Evolutionary conservation across 1,140 invertebrate genomes (phyloP), one percentile per base, ranked within the genome.

Genomic region (Nylanderia fulva): DNA sequence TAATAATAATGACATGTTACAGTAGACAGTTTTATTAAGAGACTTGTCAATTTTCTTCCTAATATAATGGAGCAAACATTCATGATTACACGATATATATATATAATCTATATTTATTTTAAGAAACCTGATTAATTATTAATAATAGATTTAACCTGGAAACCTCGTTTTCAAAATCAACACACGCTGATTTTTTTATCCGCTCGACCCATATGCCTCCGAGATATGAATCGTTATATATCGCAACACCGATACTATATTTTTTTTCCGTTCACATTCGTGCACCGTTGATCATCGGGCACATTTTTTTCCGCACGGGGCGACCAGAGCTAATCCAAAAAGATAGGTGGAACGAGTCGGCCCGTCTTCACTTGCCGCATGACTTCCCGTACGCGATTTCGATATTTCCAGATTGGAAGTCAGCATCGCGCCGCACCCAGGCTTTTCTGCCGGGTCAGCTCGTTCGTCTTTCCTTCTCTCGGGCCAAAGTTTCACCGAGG

Each of bases 391-490:
- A n/a, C 52, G 66, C 27, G 77, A 80, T 80, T 80, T 80, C 77
- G 77, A 82, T 82, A 72, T 72, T 71, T 82, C 52, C 27, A 72
- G 52, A 82, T 82, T 72, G 77, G 77, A 71, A 56, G 48, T 48
- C 63, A n/a, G n/a, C n/a, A 18, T n/a, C 11, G 71, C 52, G 27
- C 72, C 72, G 48, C 33, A 48, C 45, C 3, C 29, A 3, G 52
- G 63, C 64, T 71, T 80, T 80, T 71, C 64, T 72, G 77, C 77
- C 21, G 24, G 18, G 52, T 82, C 77, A 82, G 77, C 77, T 18
- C 66, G 77, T 71, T 82, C 52, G 36, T 82, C 77, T 72, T 61
- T 72, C 66, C 39, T 58, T 5, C 13, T 68, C 63, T 15, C 39
- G n/a, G n/a, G 9, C 33, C 63, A 27, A 21, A 39, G 64, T 58